Evolutionary conservation across 2,113 vertebrate species (phyloP), one percentile per base, ranked within the genome.

Genomic region (Nymphicus hollandicus): DNA sequence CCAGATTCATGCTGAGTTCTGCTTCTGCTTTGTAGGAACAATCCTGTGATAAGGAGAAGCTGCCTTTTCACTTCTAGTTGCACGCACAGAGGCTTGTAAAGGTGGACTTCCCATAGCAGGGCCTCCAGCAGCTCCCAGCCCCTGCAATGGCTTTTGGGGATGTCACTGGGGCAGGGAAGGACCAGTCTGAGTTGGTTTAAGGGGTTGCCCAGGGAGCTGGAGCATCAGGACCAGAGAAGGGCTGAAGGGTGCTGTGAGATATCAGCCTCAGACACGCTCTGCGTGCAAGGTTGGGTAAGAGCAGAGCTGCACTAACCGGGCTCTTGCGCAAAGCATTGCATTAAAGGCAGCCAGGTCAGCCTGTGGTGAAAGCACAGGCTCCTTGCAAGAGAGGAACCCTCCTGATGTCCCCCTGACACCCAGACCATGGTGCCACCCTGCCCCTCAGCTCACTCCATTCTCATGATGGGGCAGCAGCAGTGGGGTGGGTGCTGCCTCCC

Each of bases 391-490:
- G 1, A 63, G 7, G 33, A 89, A 27, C 18, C 5, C 12, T 4
- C 8, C 25, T 0, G 0, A 22, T 4, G 13, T 24, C 10, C 53
- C 50, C 16, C 10, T 68, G 31, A 7, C 17, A 22, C 4, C 4
- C 37, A 28, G 19, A 25, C 6, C 52, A 29, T 4, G 2, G 28
- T 46, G 13, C 7, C 15, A 0, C 13, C 52, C 47, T 16, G 22
- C 6, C 13, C 61, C 41, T 16, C 0, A 0, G n/a, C 24, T 71
- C 65, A 3, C 6, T 13, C 33, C 43, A 14, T 24, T n/a, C 23
- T 35, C 1, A 0, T 12, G 28, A 13, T 0, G 5, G 33, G n/a
- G n/a, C n/a, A 23, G 29, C 2, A 0, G 19, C 3, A 9, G 4
- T 7, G 31, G 53, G 69, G 25, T 10, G 33, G 16, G 9, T 14